A percentile compares a stretch with the other conserved stretches of the same genome.
phyloP scores from a whole-genome alignment of 2,888 invertebrate species.

The Pyrgus malvae region DNA sequence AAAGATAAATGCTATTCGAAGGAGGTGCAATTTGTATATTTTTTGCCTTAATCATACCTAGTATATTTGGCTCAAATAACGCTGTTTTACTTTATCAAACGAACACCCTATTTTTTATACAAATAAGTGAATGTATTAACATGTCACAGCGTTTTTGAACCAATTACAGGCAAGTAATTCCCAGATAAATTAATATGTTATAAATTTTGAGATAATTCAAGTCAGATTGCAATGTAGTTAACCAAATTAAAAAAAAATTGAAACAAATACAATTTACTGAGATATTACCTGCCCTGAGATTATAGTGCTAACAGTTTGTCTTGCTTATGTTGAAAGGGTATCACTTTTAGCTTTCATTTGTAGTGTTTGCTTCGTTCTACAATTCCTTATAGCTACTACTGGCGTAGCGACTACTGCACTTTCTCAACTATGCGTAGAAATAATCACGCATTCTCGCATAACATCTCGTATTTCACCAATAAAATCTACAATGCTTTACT shows the following conservation, averaged over 20 bases:
- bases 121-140: neutral
- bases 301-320: conserved; percentile 33
- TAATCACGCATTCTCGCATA: conserved; percentile 10
- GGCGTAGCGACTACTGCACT: conserved; percentile 16
- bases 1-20: conserved; percentile 15
- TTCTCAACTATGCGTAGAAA: neutral
- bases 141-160: conserved; percentile 6
- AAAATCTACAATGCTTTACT: neutral
- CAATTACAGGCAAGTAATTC: conserved; percentile 16
- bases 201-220: too few relatives aligned
- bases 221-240: too few relatives aligned
- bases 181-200: neutral
- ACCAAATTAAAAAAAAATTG: neutral
- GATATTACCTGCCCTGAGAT: conserved; percentile 16
- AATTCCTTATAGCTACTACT: conserved; percentile 14
- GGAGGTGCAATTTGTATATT: conserved; percentile 28
- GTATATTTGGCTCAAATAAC: conserved; percentile 18
- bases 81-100: neutral
- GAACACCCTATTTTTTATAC: neutral
- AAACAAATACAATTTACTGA: conserved; percentile 7
- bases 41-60: conserved; percentile 9
- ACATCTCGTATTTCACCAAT: conserved; percentile 10
- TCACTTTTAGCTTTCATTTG: conserved; percentile 23
- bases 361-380: conserved; percentile 22
- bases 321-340: conserved; percentile 23